These are phyloP conservation scores for Entomobrya multifasciata DNA, from an alignment of 2,888 invertebrate species.

Conservation along the genomic window DNA sequence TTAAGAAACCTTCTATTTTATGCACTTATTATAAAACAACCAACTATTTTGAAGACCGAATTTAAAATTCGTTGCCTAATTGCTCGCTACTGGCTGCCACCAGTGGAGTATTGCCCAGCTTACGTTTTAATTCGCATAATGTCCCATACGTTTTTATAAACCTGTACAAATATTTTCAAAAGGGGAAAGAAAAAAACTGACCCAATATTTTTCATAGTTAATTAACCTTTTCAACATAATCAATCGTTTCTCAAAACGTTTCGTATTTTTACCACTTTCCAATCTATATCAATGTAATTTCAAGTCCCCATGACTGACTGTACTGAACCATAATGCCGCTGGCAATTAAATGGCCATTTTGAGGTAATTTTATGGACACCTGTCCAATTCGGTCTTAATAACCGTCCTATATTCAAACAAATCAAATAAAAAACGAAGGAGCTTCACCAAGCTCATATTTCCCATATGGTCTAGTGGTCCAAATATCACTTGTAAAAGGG, in stretches of 20 bases:
- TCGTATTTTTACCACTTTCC: no score
- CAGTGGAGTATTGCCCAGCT: constrained; percentile 25
- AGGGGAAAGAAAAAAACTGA: no score
- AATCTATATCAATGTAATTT: no score
- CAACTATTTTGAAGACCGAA: neutral
- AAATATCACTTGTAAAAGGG: neutral
- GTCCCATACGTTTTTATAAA: no score
- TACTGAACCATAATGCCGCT: constrained; percentile 2
- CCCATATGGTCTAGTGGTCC: neutral
- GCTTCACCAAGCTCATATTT: no score
- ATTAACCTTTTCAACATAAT: neutral
- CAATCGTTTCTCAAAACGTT: no score
- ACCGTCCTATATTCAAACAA: no score
- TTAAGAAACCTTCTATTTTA: constrained; percentile 10
- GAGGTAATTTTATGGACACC: no score
- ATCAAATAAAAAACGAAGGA: neutral
- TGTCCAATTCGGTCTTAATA: no score
- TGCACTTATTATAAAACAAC: neutral
- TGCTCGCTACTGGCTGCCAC: constrained; percentile 21
- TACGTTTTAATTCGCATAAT: neutral
- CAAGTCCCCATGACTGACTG: neutral
- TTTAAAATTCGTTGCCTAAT: no score
- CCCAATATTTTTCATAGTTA: neutral
- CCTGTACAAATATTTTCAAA: no score
- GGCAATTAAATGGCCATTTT: neutral